Evolutionary conservation across 2,797 vertebrate genomes (phyloP).

Genomic region (Threskiornis aethiopicus): DNA sequence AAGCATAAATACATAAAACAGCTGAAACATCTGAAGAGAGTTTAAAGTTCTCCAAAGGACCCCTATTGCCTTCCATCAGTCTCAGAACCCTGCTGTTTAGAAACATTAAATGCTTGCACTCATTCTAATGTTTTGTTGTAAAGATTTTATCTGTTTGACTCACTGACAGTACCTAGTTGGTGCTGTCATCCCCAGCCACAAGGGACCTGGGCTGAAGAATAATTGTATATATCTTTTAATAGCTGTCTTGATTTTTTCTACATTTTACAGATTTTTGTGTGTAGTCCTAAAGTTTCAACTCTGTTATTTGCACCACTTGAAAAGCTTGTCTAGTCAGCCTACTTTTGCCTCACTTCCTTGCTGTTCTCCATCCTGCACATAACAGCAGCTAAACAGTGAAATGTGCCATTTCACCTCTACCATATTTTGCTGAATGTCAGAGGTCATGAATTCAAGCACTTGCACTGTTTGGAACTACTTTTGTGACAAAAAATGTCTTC

Average conservation of each 20-base stretch:
- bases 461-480: neutral
- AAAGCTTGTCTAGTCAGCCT: neutral
- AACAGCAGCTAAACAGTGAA: neutral
- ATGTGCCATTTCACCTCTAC: neutral
- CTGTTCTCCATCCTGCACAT: neutral
- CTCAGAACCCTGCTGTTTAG: neutral
- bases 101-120: neutral
- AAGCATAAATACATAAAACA: neutral
- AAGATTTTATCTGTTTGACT: neutral
- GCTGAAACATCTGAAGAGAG: neutral
- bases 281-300: neutral
- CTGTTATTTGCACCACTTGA: neutral
- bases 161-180: neutral
- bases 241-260: neutral
- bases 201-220: neutral
- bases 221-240: neutral
- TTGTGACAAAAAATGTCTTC: neutral
- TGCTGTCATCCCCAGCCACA: neutral
- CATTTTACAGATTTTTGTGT: neutral
- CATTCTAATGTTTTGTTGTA: neutral
- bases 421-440: neutral
- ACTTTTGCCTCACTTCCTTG: neutral
- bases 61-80: neutral
- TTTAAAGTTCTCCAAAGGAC: neutral
- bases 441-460: neutral